phyloP scores from a whole-genome alignment of 2,888 invertebrate species.

The Nyleta sp. region DNA sequence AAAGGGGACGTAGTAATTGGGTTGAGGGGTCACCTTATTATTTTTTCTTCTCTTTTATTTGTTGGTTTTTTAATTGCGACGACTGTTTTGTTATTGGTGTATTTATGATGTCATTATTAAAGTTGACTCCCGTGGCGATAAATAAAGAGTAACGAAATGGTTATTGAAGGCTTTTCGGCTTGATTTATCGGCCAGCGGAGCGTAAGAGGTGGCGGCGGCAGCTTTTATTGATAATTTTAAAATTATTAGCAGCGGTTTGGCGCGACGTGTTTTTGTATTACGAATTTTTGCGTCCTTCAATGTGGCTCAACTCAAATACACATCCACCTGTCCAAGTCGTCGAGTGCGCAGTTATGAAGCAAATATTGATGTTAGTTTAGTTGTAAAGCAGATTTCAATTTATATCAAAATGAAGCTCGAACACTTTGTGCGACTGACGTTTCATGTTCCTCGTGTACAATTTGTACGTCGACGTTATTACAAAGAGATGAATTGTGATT shows the following conservation, averaged over 20 bases:
- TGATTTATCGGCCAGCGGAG: slow-evolving; percentile 32
- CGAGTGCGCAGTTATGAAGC: slow-evolving; percentile 47
- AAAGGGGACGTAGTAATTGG: too few species aligned
- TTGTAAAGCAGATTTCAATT: slow-evolving; percentile 58
- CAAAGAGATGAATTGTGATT: slow-evolving; percentile 19
- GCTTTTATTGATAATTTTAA: slow-evolving; percentile 52
- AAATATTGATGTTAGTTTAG: slow-evolving; percentile 59
- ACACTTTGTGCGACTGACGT: slow-evolving; percentile 43
- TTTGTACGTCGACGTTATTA: slow-evolving; percentile 31
- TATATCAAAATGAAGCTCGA: slow-evolving; percentile 56
- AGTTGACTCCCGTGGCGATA: slow-evolving; percentile 36
- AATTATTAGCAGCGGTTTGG: slow-evolving; percentile 45
- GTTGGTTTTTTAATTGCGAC: slow-evolving; percentile 50
- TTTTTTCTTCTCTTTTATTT: too few species aligned
- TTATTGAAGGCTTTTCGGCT: slow-evolving; percentile 39
- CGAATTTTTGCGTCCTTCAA: slow-evolving; percentile 17
- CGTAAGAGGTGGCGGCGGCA: neutral
- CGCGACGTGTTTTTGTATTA: slow-evolving; percentile 20
- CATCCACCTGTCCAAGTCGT: slow-evolving; percentile 32
- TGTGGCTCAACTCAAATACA: neutral
- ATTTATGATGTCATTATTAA: slow-evolving; percentile 47
- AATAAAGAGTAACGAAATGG: slow-evolving; percentile 42
- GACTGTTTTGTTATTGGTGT: slow-evolving; percentile 48
- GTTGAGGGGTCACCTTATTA: too few species aligned
- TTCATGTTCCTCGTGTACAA: slow-evolving; percentile 21